Evolutionary conservation across 2,797 vertebrate species (phyloP).

Genomic region (Thaleichthys pacificus): DNA sequence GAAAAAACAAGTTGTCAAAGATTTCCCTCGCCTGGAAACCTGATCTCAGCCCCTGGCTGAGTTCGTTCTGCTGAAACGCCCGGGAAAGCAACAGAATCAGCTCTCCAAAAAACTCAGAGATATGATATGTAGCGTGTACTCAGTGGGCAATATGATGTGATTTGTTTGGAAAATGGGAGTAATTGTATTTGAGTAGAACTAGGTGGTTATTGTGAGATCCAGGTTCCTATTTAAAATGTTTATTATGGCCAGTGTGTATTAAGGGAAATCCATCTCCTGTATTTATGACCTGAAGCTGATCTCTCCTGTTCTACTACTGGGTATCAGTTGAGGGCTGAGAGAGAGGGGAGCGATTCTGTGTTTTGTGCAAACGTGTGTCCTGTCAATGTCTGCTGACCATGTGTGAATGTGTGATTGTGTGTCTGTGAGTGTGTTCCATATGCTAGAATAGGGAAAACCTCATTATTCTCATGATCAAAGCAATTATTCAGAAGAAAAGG

Average conservation of each 20-base stretch:
- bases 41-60: background rate
- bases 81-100: background rate
- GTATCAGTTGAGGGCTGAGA: background rate
- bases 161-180: too few species aligned
- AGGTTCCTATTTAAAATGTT: conserved; percentile 30
- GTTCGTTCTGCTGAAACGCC: background rate
- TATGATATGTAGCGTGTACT: background rate
- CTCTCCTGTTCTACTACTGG: conserved; percentile 2
- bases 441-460: conserved; percentile 44
- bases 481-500: conserved; percentile 51
- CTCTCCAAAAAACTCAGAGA: background rate
- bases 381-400: background rate
- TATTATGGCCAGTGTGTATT: conserved; percentile 21
- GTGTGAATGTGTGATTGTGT: conserved; percentile 1
- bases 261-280: conserved; percentile 10
- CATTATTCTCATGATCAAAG: conserved; percentile 71
- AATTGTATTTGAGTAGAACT: too few species aligned
- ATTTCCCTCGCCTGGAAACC: background rate
- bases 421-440: conserved; percentile 23
- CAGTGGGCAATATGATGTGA: too few species aligned
- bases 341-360: background rate
- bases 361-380: background rate
- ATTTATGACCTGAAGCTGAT: conserved; percentile 7
- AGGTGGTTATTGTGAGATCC: too few species aligned
- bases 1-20: background rate